A percentile compares a stretch with the other conserved stretches of the same genome.
phyloP scores from a whole-genome alignment of 64 coral and sea anemone species.

The Pocillopora damicornis region DNA sequence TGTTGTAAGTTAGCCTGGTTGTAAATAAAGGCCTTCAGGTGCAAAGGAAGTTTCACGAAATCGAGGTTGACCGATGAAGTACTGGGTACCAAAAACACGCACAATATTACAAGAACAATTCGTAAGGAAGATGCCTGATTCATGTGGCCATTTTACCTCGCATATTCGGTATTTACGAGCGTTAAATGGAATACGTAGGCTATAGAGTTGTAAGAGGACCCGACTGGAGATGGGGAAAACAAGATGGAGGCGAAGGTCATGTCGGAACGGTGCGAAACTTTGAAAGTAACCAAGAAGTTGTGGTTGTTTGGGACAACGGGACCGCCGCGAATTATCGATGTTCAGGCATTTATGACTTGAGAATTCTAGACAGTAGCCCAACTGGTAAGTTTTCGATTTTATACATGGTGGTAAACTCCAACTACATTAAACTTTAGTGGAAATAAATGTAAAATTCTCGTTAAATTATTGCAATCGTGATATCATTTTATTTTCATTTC shows the following conservation, averaged over 20 bases:
- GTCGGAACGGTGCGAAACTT: slow-evolving; percentile 96
- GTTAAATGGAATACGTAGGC: slow-evolving; percentile 92
- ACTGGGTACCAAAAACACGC: slow-evolving; percentile 1
- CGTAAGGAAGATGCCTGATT: slow-evolving; percentile 38
- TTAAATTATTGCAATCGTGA: too few species aligned
- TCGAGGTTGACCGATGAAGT: slow-evolving; percentile 1
- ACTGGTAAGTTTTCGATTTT: slow-evolving; percentile 62
- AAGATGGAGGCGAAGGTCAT: slow-evolving; percentile 98
- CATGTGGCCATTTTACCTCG: background rate
- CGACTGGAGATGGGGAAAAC: slow-evolving; percentile 99
- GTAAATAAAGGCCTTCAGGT: too few species aligned
- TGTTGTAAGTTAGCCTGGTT: too few species aligned
- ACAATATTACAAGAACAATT: background rate
- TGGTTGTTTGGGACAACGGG: slow-evolving; percentile 99
- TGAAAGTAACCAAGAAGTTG: slow-evolving; percentile 99
- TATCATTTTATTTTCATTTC: too few species aligned
- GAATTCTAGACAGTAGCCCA: slow-evolving; percentile 89
- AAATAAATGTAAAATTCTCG: too few species aligned
- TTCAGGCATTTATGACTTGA: slow-evolving; percentile 86
- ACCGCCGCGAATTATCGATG: slow-evolving; percentile 98
- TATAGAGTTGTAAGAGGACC: slow-evolving; percentile 95
- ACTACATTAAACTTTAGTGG: background rate
- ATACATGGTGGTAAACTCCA: background rate
- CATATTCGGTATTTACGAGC: background rate
- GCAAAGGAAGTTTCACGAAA: background rate